phyloP scores from a whole-genome alignment of 2,797 vertebrate genomes.

The Sebastes glaucus region DNA sequence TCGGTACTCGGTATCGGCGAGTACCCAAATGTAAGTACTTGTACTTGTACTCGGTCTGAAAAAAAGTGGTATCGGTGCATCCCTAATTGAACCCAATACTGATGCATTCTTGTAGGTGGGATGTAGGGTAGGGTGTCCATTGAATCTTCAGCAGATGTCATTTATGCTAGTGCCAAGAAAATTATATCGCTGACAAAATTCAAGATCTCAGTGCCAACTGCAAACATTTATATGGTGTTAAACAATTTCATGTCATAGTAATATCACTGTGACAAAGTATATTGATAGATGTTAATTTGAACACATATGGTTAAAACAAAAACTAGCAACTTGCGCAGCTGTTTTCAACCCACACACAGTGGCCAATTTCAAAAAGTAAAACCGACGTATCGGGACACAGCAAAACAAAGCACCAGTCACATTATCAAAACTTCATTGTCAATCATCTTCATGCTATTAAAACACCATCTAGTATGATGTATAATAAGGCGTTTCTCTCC shows the following conservation, averaged over 20 bases:
- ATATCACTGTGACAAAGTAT: neutral
- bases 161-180: neutral
- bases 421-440: neutral
- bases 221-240: neutral
- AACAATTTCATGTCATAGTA: neutral
- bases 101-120: no score
- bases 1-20: no score
- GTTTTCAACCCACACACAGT: neutral
- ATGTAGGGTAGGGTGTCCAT: neutral
- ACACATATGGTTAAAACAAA: neutral
- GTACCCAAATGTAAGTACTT: no score
- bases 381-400: neutral
- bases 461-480: neutral
- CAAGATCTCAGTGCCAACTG: no score
- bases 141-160: neutral
- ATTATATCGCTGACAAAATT: no score
- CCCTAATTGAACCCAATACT: no score
- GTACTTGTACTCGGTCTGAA: no score
- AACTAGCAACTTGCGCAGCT: neutral
- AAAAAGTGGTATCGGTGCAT: no score
- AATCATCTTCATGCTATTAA: slow-evolving; percentile 25
- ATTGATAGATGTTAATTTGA: neutral
- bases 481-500: slow-evolving; percentile 29
- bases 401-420: slow-evolving; percentile 6
- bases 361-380: neutral